Percentiles rank a stretch among this genome's conserved stretches.
These are phyloP conservation scores for Achlya flavicornis DNA, from an alignment of 2,888 invertebrate genomes.

Conservation along the genomic window DNA sequence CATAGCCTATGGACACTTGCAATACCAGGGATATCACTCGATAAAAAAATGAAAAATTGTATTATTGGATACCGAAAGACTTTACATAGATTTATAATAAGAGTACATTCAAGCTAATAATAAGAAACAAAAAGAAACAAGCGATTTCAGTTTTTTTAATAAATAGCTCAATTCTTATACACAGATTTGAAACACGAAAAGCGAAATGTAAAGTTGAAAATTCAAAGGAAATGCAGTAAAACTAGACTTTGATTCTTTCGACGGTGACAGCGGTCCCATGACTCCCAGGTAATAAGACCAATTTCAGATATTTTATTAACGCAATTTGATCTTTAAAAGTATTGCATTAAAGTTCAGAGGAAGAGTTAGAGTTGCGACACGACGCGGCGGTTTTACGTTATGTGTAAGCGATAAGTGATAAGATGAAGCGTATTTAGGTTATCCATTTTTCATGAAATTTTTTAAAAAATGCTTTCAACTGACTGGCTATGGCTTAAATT, in stretches of 20 bases:
- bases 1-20: too few species aligned
- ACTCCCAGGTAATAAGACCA: neutral
- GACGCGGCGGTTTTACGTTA: neutral
- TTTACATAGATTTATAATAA: too few species aligned
- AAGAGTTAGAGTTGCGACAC: neutral
- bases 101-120: too few species aligned
- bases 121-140: too few species aligned
- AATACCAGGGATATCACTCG: too few species aligned
- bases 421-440: neutral
- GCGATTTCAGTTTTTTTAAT: too few species aligned
- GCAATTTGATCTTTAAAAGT: slow-evolving; percentile 1
- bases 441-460: neutral
- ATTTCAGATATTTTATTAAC: slow-evolving; percentile 5
- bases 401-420: neutral
- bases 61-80: too few species aligned
- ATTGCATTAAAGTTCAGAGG: neutral
- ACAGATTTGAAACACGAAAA: neutral
- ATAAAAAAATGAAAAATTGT: too few species aligned
- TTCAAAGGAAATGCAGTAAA: slow-evolving; percentile 6
- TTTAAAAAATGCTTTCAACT: neutral
- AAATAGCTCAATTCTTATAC: neutral
- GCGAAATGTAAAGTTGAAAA: neutral
- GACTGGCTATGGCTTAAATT: too few species aligned
- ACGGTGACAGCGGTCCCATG: slow-evolving; percentile 1
- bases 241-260: neutral